Evolutionary conservation across 1,140 invertebrate genomes (phyloP).

Genomic region (Drosophila dunni): DNA sequence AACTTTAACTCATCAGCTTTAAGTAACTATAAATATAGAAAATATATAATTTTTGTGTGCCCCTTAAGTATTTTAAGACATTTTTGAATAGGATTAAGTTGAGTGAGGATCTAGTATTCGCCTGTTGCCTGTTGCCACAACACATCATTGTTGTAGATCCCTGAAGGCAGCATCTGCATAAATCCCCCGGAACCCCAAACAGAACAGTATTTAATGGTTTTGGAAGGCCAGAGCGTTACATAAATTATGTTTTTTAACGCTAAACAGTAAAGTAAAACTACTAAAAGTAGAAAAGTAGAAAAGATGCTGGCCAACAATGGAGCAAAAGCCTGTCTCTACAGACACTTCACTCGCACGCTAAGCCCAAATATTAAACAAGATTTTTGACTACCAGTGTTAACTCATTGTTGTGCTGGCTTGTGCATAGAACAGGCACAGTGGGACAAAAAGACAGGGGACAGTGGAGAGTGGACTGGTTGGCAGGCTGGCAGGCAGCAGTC

Average conservation of each 20-base stretch:
- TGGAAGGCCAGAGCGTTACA: constrained; percentile 16
- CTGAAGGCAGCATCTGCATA: constrained; percentile 17
- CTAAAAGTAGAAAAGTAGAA: constrained; percentile 40
- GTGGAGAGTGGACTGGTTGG: not conserved
- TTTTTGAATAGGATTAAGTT: constrained; percentile 29
- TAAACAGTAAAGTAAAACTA: constrained; percentile 46
- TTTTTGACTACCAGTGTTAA: constrained; percentile 79
- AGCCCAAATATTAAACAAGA: constrained; percentile 74
- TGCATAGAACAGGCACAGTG: constrained; percentile 41
- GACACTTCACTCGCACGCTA: constrained; percentile 47
- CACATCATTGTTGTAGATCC: constrained; percentile 16
- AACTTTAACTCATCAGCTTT: not conserved
- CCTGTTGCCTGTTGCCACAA: not conserved
- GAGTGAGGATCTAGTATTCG: constrained; percentile 25
- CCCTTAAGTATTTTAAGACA: constrained; percentile 3
- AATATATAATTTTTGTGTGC: not conserved
- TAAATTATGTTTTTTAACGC: constrained; percentile 50
- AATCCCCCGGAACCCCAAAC: constrained; percentile 1
- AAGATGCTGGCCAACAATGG: constrained; percentile 17
- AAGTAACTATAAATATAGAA: not conserved
- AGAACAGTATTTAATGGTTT: not conserved
- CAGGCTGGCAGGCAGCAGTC: not conserved
- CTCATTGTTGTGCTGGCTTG: constrained; percentile 55
- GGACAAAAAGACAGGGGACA: too few species aligned
- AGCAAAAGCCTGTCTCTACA: constrained; percentile 6